phyloP scores from a whole-genome alignment of 2,113 vertebrate genomes.

The Panurus biarmicus region DNA sequence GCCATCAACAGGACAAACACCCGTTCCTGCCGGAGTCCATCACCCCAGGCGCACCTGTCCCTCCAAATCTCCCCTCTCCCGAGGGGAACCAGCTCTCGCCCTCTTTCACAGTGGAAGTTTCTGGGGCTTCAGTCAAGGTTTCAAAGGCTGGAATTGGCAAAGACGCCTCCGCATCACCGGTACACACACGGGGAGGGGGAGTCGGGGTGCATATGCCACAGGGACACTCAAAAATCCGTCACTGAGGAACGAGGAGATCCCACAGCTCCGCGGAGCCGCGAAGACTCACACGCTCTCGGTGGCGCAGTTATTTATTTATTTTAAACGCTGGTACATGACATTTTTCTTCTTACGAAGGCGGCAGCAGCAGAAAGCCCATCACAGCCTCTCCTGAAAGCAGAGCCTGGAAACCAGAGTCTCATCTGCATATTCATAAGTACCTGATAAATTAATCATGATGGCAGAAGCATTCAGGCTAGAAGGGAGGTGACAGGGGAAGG shows the following conservation, averaged over 20 bases:
- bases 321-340: constrained; percentile 22
- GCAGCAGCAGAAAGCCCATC: constrained; percentile 43
- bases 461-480: constrained; percentile 57
- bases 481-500: constrained; percentile 57
- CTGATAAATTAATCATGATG: constrained; percentile 75
- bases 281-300: background rate
- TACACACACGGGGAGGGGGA: background rate
- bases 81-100: background rate
- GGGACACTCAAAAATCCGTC: background rate
- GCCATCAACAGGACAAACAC: background rate
- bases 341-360: constrained; percentile 35
- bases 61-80: background rate
- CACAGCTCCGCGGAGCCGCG: background rate
- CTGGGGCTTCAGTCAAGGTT: background rate
- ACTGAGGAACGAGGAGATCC: background rate
- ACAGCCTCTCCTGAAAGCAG: constrained; percentile 44
- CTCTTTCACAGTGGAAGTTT: background rate
- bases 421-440: constrained; percentile 72
- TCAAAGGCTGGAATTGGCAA: background rate
- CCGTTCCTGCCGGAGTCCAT: accelerated
- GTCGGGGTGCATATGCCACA: background rate
- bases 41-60: accelerated
- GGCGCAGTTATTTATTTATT: constrained; percentile 29
- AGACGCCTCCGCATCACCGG: background rate
- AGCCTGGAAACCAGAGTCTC: constrained; percentile 54